phyloP scores from a whole-genome alignment of 2,113 vertebrate genomes.

The Paradisaea rubra region DNA sequence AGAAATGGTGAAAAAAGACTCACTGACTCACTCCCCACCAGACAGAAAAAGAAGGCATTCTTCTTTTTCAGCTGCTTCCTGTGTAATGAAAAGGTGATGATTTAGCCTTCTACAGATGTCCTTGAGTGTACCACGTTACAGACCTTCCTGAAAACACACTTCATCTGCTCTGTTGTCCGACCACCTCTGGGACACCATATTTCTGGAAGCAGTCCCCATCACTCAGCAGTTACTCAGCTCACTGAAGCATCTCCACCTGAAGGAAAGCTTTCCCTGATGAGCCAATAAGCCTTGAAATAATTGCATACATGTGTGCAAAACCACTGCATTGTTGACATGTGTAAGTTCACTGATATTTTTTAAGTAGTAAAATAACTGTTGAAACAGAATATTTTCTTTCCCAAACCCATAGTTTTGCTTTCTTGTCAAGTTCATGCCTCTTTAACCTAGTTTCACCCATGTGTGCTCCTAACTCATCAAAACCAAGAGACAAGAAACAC shows the following conservation, averaged over 20 bases:
- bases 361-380: not conserved
- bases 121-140: not conserved
- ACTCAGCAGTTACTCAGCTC: not conserved
- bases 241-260: not conserved
- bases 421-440: not conserved
- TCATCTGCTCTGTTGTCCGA: not conserved
- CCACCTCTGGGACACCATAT: not conserved
- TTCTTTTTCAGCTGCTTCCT: not conserved
- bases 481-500: not conserved
- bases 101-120: not conserved
- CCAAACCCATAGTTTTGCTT: not conserved
- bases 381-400: not conserved
- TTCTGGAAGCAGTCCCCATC: not conserved
- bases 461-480: not conserved
- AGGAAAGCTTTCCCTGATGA: not conserved
- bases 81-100: not conserved
- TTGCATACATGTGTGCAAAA: not conserved
- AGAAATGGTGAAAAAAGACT: not conserved
- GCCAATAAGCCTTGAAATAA: not conserved
- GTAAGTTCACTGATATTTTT: not conserved
- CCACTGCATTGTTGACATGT: not conserved
- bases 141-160: not conserved
- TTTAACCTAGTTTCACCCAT: not conserved
- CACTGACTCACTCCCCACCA: not conserved
- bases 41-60: not conserved